Base-by-base conservation (phyloP, 2,888 invertebrate species). In the Clitarchus hookeri region DNA sequence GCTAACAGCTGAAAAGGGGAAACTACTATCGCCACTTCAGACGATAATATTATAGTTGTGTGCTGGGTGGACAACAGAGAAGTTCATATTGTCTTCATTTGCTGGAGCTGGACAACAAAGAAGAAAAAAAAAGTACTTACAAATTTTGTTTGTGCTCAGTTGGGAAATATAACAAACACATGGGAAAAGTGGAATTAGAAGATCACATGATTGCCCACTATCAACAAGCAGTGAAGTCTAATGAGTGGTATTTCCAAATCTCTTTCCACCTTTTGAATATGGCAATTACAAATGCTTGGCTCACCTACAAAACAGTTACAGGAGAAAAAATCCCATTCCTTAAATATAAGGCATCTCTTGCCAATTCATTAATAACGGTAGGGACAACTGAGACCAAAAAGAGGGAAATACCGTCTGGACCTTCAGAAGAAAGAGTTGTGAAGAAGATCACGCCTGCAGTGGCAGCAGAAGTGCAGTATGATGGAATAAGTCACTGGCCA, bases 1-100 rank as follows among this genome's bases (percentile, higher is more conserved):
- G 65, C 23, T 0, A 65, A 65, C 65, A 8, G 19, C 65, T 65
- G n/a, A 11, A 65, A 65, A 65, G 65, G 19, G 65, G 65, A 23
- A 77, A 78, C 25, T 25, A 53, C 83, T 16, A 23, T 83, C 16
- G 53, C 83, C 16, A 83, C 25, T 65, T 12, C 65, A 25, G 19
- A 83, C 6, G 53, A 83, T 6, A 53, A 85, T 54, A 53, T 53
- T 19, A 84, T 84, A 6, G 26, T 85, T 65, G 77, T 65, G 9
- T 82, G 87, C 8, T 88, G 86, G 86, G 84, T 87, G 83, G 86
- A 88, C 80, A 87, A 85, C 16, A 65, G 44, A 36, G 19, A 27
- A 8, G 83, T 86, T n/a, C 54, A 85, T 36, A 86, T 44, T 26
- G 85, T 78, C 6, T 26, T 54, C 82, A 26, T 87, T 25, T 83